These are phyloP conservation scores for Tipula vernalis DNA, from an alignment of 2,888 invertebrate genomes.

Conservation along the genomic window DNA sequence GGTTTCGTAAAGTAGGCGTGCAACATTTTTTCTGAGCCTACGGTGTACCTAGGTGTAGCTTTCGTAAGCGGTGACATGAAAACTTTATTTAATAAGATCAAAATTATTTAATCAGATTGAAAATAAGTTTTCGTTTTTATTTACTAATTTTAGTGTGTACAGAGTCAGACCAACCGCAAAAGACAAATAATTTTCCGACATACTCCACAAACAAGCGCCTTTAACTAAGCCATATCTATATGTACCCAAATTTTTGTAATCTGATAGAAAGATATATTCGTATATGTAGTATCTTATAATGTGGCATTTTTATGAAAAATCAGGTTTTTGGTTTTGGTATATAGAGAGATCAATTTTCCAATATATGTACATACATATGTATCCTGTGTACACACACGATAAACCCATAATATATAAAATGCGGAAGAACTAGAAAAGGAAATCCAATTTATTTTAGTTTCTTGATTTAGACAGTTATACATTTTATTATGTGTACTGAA, in stretches of 20 bases:
- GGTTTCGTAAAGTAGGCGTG: too few species aligned
- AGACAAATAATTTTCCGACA: background rate
- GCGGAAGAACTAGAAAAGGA: background rate
- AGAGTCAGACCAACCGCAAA: background rate
- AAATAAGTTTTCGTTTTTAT: background rate
- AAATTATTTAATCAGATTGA: background rate
- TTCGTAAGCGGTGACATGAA: too few species aligned
- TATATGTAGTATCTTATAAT: background rate
- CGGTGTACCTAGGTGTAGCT: too few species aligned
- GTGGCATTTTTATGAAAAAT: background rate
- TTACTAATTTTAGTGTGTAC: background rate
- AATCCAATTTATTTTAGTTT: background rate
- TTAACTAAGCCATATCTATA: background rate
- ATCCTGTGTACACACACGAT: background rate
- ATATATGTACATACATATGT: background rate
- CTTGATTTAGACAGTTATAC: background rate
- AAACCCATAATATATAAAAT: background rate
- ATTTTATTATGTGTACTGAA: conserved; percentile 4
- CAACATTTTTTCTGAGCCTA: too few species aligned
- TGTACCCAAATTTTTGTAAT: too few species aligned
- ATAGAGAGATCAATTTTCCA: background rate
- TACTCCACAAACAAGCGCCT: background rate
- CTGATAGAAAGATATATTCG: background rate
- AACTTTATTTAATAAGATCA: too few species aligned
- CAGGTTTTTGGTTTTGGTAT: background rate